Evolutionary conservation across 2,113 vertebrate species (phyloP), one percentile per base, ranked within the genome.

Genomic region (Neomonachus schauinslandi): DNA sequence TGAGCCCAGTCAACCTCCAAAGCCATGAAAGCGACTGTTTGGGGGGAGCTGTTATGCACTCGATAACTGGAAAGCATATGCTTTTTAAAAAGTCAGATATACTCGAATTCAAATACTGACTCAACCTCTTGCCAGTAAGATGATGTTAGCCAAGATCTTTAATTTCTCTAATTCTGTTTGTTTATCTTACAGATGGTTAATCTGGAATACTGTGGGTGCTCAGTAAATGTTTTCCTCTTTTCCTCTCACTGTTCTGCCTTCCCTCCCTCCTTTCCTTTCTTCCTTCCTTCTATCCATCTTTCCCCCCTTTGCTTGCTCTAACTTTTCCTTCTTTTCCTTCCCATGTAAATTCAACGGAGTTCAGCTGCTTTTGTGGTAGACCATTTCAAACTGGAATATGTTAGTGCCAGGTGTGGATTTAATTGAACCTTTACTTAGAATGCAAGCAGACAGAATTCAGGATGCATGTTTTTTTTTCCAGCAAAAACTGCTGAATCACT

Each of bases 401-500:
- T 96, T 93, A 93, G 97, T 67, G 67, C 94, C 97, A 97, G 97
- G 97, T 97, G 97, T 96, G 57, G 96, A 82, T 96, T 97, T 98
- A 98, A 98, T 97, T 96, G 97, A 89, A 95, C 95, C 92, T 97
- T 95, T 97, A 97, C 96, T 98, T 97, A 97, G 97, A 94, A 96
- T 22, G 53, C 80, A 92, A 95, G 74, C 96, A 97, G 97, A 97
- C 83, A 98, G 96, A 96, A 98, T 96, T 96, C 96, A 97, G 96
- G 91, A 92, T 96, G 96, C 53, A 36, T 97, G 86, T 95, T 87
- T 88, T 94, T 85, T 39, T 33, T 15, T 15, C 19, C 79, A 61
- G 63, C 94, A 85, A 95, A 98, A 98, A 95, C 63, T 97, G 97
- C 97, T 97, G 97, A 98, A 96, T 98, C 97, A 98, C 96, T 86